A percentile compares a stretch with the other conserved stretches of the same genome.
Conservation (phyloP, 2,888 invertebrate species). For the Dimorphilus gyrociliatus region DNA sequence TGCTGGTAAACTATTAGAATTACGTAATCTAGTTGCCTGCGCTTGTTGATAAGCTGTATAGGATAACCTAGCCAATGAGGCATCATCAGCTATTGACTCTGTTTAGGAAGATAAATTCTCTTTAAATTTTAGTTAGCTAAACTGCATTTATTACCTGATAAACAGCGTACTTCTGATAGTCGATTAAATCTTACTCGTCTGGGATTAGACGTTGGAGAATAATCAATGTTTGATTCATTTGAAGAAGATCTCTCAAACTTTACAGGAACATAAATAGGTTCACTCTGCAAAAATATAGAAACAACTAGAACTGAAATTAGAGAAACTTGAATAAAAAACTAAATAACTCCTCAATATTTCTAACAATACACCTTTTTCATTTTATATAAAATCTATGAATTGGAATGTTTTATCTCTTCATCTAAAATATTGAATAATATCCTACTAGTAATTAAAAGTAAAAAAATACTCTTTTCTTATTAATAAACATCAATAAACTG, state of each 20-base stretch:
- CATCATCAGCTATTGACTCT: slow-evolving; percentile 64
- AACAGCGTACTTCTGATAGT: slow-evolving; percentile 45
- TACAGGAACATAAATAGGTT: slow-evolving; percentile 77
- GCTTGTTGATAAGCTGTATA: slow-evolving; percentile 77
- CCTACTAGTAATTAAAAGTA: too few relatives aligned
- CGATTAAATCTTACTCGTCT: slow-evolving; percentile 78
- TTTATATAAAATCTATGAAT: too few relatives aligned
- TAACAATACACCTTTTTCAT: too few relatives aligned
- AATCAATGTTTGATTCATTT: too few relatives aligned
- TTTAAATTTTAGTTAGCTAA: neutral
- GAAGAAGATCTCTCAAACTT: slow-evolving; percentile 63
- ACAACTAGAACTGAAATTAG: neutral
- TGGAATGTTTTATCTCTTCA: too few relatives aligned
- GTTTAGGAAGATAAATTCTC: slow-evolving; percentile 5
- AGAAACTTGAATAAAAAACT: slow-evolving; percentile 2
- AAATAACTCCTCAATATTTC: too few relatives aligned
- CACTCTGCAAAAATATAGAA: slow-evolving; percentile 48
- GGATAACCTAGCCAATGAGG: slow-evolving; percentile 75
- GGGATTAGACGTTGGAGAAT: too few relatives aligned
- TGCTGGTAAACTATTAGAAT: slow-evolving; percentile 59
- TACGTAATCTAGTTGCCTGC: slow-evolving; percentile 55
- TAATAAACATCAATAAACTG: too few relatives aligned
- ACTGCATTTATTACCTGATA: slow-evolving; percentile 24
- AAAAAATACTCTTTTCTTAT: too few relatives aligned
- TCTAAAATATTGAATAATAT: too few relatives aligned